Evolutionary conservation across 2,797 vertebrate genomes (phyloP).

Genomic region (Alfaro cultratus): DNA sequence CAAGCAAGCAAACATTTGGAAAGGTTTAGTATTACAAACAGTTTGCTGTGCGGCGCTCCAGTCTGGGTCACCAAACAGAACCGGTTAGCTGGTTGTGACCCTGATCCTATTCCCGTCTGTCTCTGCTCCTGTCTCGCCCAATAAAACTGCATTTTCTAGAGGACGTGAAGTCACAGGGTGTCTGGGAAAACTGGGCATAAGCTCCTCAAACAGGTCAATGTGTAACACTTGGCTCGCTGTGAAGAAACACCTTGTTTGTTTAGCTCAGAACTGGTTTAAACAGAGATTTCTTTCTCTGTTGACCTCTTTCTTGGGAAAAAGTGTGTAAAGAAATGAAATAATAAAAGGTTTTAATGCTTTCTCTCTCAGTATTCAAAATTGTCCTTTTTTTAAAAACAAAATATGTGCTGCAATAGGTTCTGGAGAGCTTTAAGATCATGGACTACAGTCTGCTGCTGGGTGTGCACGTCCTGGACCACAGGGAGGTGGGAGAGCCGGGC

Average conservation of each 20-base stretch:
- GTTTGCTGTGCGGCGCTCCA: neutral
- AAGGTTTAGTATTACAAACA: neutral
- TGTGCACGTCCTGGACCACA: conserved; percentile 89
- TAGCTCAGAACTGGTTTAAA: conserved; percentile 46
- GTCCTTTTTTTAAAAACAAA: neutral
- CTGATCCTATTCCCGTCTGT: conserved; percentile 26
- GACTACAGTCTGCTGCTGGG: conserved; percentile 97
- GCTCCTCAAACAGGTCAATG: conserved; percentile 59
- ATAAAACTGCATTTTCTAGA: conserved; percentile 21
- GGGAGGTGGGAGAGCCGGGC: conserved; percentile 85
- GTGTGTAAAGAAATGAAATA: conserved; percentile 15
- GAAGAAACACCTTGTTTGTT: conserved; percentile 71
- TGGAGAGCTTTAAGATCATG: conserved; percentile 99
- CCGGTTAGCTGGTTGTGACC: conserved; percentile 18
- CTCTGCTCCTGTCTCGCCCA: conserved; percentile 17
- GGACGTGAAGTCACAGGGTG: conserved; percentile 38
- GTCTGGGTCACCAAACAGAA: conserved; percentile 33
- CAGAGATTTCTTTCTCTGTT: conserved; percentile 50
- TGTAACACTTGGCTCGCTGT: conserved; percentile 69
- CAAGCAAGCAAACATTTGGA: conserved; percentile 1
- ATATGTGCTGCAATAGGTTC: conserved; percentile 80
- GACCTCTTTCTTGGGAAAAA: conserved; percentile 20
- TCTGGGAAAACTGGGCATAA: conserved; percentile 59
- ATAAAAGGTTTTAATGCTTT: conserved; percentile 9
- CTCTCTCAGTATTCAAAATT: neutral